Evolutionary conservation across 2,113 vertebrate species (phyloP).

Genomic region (Osmerus eperlanus): DNA sequence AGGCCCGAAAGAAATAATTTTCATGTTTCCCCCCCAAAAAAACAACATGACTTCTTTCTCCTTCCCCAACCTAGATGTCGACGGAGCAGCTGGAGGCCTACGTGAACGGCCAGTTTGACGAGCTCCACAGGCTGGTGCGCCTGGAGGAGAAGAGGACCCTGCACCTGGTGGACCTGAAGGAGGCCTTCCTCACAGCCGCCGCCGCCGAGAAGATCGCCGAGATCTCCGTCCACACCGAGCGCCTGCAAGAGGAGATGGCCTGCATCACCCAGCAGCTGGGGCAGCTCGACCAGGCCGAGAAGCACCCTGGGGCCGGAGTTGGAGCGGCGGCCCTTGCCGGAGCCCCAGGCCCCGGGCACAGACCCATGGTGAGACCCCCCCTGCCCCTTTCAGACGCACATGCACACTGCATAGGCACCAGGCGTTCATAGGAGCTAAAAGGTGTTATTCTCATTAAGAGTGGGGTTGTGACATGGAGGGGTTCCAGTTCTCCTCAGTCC

Average conservation of each 20-base stretch:
- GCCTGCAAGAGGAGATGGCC: slow-evolving; percentile 81
- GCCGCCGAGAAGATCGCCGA: slow-evolving; percentile 79
- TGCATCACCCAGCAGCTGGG: slow-evolving; percentile 78
- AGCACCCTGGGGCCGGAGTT: slow-evolving; percentile 63
- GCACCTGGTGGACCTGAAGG: slow-evolving; percentile 77
- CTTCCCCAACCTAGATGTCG: slow-evolving; percentile 56
- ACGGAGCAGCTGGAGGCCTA: slow-evolving; percentile 73
- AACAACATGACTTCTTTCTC: not conserved
- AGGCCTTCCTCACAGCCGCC: slow-evolving; percentile 77
- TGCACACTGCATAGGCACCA: not conserved
- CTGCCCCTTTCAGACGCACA: not conserved
- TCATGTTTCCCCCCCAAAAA: not conserved
- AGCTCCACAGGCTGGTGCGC: slow-evolving; percentile 73
- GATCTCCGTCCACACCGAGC: slow-evolving; percentile 73
- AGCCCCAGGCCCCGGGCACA: slow-evolving; percentile 4
- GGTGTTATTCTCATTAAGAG: no score
- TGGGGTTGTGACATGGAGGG: no score
- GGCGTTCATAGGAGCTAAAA: not conserved
- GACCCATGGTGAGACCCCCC: slow-evolving; percentile 49
- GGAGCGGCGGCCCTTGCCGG: slow-evolving; percentile 25
- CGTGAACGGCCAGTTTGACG: slow-evolving; percentile 79
- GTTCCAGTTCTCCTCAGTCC: no score
- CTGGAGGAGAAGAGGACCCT: slow-evolving; percentile 77
- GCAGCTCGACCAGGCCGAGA: slow-evolving; percentile 74
- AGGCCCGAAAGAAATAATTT: no score